A percentile compares a stretch with the other conserved stretches of the same genome.
These are phyloP conservation scores for Aplodontia rufa DNA, from an alignment of 2,113 vertebrate genomes.

Conservation along the genomic window DNA sequence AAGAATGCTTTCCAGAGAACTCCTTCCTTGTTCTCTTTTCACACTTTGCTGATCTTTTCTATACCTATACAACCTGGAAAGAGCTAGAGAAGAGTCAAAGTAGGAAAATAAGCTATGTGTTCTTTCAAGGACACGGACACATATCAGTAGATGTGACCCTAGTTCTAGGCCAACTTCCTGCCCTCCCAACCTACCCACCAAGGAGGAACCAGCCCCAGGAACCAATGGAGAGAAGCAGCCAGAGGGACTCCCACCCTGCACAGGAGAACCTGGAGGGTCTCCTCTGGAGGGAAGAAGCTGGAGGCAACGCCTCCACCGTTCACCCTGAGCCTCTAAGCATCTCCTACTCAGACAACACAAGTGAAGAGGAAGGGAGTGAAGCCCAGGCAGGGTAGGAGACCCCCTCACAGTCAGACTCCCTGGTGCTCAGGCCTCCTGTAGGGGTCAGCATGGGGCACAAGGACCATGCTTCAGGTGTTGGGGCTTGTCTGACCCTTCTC, in stretches of 20 bases:
- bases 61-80: background rate
- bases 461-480: background rate
- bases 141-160: background rate
- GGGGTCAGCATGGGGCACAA: background rate
- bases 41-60: background rate
- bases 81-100: background rate
- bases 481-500: background rate
- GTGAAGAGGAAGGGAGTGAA: background rate
- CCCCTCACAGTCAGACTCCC: background rate
- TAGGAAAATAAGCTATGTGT: background rate
- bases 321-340: background rate
- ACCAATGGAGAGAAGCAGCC: background rate
- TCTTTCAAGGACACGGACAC: background rate
- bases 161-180: background rate
- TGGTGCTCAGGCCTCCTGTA: background rate
- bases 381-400: background rate
- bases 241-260: no score
- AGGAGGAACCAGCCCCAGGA: background rate
- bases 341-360: background rate
- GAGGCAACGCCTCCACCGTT: background rate
- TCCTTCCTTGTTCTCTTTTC: background rate
- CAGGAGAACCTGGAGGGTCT: background rate
- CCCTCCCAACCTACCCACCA: background rate
- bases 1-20: background rate
- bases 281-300: background rate